Evolutionary conservation across 2,888 invertebrate genomes (phyloP), one percentile per base, ranked within the genome.

Genomic region (Amaurobius ferox): DNA sequence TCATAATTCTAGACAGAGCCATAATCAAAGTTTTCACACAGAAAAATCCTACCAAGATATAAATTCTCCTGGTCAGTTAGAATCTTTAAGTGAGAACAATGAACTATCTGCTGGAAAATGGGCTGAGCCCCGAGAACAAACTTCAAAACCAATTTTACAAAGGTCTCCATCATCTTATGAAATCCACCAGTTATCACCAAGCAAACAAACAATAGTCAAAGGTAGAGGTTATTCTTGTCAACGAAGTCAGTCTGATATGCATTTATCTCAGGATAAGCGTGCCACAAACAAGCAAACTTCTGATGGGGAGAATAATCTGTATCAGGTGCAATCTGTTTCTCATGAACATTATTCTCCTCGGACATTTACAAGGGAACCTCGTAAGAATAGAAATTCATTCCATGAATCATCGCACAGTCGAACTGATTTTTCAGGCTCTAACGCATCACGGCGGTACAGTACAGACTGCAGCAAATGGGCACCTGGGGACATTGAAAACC

Each of bases 131-230:
- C 55, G 79, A 35, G 79, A 79, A 35, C 23, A 67, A 40, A 29
- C 44, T 11, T 29, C 70, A 26, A 86, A 86, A 23, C 32, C 86
- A 29, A 64, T 19, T 61, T 70, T 79, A 0, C 79, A 86, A 35
- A 68, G 79, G 26, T 86, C 86, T 5, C 86, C 86, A 26, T 86
- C 86, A 26, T 86, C 86, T 28, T 86, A 86, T 68, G 79, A 86
- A 55, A 79, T 86, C 40, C 86, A 86, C 35, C 86, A 86, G 35
- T 35, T 79, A 23, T 86, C 86, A 30, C 86, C 86, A 23, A 86
- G 86, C 40, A 86, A 79, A 28, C 79, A 86, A 19, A 70, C 26
- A 19, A 26, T 68, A 39, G 73, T 67, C 6, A 79, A 62, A 48
- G 79, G 74, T 7, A 48, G 77, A 35, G 86, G 86, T 23, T 86